Evolutionary conservation across 2,888 invertebrate species (phyloP), one percentile per base, ranked within the genome.

Genomic region (Synergus laeviventris): DNA sequence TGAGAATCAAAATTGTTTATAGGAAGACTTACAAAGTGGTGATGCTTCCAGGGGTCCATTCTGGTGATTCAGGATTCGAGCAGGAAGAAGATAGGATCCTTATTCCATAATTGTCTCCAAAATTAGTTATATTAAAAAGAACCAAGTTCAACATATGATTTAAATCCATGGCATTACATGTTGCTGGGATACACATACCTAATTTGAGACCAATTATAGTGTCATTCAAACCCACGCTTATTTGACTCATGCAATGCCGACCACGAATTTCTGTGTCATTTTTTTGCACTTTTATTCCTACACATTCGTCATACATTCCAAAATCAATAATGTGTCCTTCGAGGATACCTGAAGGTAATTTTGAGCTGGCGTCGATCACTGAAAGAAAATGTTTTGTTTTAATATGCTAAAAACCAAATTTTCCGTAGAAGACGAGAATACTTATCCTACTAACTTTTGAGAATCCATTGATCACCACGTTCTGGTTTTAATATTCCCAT

Each of bases 301-400:
- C 18, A 81, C 92, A 92, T 84, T 92, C 91, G 75, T 91, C 90
- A 84, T 89, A 92, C 78, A 91, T 90, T 9, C 93, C 92, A 45
- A 91, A 85, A 78, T 92, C 91, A 21, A 90, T 86, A 7, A 90
- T 79, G 81, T 92, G 91, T 0, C 92, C 92, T 14, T 85, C 78
- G 4, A 92, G 82, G n/a, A 92, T 80, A 5, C 92, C 92, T 16
- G 91, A 87, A n/a, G 38, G 64, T 11, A 64, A 2, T 64, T 64
- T 64, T 1, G 64, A 64, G 18, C 21, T 9, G n/a, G 64, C 64
- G 14, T 64, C 64, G 18, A 39, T 12, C 64, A 64, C 64, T 64
- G 5, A 36, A 61, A 36, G 16, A 36, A 38, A 60, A 31, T 14
- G 14, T 60, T 5, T 3, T 60, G 3, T 60, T 38, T 18, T 9